Base-by-base conservation (phyloP, 2,797 vertebrate genomes). In the Melanotaenia pygmaea region DNA sequence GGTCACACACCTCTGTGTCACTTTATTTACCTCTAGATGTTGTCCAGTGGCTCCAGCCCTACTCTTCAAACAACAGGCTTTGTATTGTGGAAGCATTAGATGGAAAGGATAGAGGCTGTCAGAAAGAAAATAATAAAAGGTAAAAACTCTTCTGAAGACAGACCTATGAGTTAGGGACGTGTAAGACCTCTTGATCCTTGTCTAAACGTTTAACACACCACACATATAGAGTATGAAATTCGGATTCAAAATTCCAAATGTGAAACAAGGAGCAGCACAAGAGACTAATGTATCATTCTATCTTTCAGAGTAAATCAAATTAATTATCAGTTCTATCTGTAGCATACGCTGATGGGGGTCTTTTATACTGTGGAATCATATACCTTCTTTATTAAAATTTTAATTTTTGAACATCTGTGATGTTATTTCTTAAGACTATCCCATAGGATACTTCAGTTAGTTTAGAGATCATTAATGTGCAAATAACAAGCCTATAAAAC, bases 1-100 rank as follows among this genome's bases (percentile, higher is more conserved):
- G 84, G 86, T 86, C 85, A 82, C 57, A 5, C 83, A 65, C 58
- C 65, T 84, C 66, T 57, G 51, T 67, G 83, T 74, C 62, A 20
- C 77, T 60, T 66, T 79, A 65, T 88, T 86, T 79, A 75, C 71
- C 72, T 67, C 61, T 59, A 77, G 64, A 73, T 32, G n/a, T 50
- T 63, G 32, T 74, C 82, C 79, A 88, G 75, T 86, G 67, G 62
- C 67, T 83, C 83, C 60, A 54, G 76, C 63, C 34, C 20, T 40
- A 71, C 54, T 75, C 64, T 82, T 77, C 66, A 85, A 62, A 68
- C 56, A 35, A 67, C 63, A 58, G 65, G 63, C 18, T 68, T 77
- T 75, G 58, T 73, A 70, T 58, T 64, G 47, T 59, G 12, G 14
- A 45, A 59, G 74, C 56, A 71, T 87, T 66, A 71, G 63, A 87